phyloP scores from a whole-genome alignment of 2,113 vertebrate genomes.

The Cairina moschata region DNA sequence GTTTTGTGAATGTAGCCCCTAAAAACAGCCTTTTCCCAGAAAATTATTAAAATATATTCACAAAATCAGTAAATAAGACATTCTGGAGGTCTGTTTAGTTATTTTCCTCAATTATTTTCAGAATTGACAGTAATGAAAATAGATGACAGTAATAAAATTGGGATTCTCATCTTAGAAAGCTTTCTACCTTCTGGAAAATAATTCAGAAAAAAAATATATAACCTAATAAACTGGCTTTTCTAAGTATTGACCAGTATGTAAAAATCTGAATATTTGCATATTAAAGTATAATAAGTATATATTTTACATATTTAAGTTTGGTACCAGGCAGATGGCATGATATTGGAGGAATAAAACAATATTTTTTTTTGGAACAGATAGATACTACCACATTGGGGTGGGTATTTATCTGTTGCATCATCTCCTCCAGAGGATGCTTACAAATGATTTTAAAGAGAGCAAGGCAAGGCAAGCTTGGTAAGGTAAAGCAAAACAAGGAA shows the following conservation, averaged over 20 bases:
- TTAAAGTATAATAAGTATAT: too few relatives aligned
- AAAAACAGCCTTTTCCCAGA: not conserved
- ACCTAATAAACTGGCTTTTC: not conserved
- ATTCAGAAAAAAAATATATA: not conserved
- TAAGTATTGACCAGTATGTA: not conserved
- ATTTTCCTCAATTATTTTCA: not conserved
- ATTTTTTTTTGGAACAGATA: not conserved
- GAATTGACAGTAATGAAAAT: not conserved
- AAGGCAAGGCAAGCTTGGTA: not conserved
- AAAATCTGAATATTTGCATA: not conserved
- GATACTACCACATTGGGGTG: fast-evolving
- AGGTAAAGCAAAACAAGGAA: not conserved
- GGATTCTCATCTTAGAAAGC: not conserved
- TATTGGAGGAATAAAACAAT: not conserved
- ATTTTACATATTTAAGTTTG: not conserved
- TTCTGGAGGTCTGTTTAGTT: not conserved
- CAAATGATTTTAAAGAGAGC: not conserved
- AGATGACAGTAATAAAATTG: not conserved
- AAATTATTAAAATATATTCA: not conserved
- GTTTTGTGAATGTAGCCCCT: not conserved
- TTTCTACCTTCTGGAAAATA: not conserved
- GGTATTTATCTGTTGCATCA: not conserved
- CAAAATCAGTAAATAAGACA: not conserved
- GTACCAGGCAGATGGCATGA: not conserved
- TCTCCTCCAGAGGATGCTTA: not conserved